These are phyloP conservation scores for Mnemiopsis leidyi DNA, from an alignment of 37 sponge, comb jelly and placozoan species.

Conservation along the genomic window DNA sequence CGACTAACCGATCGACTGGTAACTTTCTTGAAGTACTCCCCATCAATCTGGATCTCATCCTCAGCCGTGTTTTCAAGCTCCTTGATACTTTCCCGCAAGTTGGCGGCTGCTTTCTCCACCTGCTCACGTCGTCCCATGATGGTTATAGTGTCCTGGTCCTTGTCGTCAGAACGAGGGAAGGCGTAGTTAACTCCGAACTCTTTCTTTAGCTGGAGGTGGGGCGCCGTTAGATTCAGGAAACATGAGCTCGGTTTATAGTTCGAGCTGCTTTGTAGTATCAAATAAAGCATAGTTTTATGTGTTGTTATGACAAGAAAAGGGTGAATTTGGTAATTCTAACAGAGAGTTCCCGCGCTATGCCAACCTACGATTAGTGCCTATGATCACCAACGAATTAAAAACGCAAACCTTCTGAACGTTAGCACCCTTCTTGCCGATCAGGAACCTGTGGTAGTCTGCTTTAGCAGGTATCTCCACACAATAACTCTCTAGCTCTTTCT, in stretches of 20 bases:
- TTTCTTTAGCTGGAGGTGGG: conserved; percentile 70
- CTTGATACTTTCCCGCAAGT: conserved; percentile 1
- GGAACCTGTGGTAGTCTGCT: conserved; percentile 82
- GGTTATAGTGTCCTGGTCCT: conserved; percentile 73
- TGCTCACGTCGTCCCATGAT: conserved; percentile 85
- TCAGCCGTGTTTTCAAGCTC: conserved; percentile 77
- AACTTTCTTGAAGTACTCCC: conserved; percentile 68
- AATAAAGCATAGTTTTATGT: no score
- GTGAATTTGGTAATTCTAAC: neutral
- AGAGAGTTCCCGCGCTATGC: neutral
- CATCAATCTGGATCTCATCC: conserved; percentile 73
- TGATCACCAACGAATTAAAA: no score
- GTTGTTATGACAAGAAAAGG: neutral
- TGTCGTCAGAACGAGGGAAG: conserved; percentile 80
- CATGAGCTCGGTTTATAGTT: no score
- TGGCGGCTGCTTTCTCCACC: conserved; percentile 27
- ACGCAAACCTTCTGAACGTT: conserved; percentile 84
- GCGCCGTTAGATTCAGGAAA: no score
- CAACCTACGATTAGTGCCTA: no score
- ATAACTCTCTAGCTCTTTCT: conserved; percentile 75
- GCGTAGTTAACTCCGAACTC: conserved; percentile 81
- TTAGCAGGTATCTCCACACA: conserved; percentile 75
- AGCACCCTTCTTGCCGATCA: conserved; percentile 83
- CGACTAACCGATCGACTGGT: conserved; percentile 26
- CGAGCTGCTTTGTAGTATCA: no score